phyloP scores from a whole-genome alignment of 2,888 invertebrate genomes.

The Eledone cirrhosa region DNA sequence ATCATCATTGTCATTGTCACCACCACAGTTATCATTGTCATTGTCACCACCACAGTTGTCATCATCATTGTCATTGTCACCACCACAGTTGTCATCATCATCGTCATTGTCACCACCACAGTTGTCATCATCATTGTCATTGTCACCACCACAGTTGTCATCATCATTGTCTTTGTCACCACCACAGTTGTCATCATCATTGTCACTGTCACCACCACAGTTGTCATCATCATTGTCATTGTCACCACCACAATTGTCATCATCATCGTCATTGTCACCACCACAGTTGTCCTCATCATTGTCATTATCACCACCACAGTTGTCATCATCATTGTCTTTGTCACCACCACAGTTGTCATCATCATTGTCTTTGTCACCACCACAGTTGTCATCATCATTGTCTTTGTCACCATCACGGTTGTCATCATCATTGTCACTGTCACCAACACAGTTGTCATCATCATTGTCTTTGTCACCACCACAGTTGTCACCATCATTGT shows the following conservation, averaged over 20 bases:
- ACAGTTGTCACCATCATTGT: background rate
- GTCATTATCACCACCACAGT: background rate
- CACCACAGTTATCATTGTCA: background rate
- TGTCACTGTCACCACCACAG: background rate
- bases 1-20: too few relatives aligned
- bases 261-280: background rate
- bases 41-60: background rate
- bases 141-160: too few relatives aligned
- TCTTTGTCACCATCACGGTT: background rate
- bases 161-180: background rate
- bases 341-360: conserved; percentile 1
- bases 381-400: background rate
- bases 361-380: conserved; percentile 1
- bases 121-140: background rate
- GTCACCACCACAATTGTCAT: background rate
- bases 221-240: background rate
- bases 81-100: background rate
- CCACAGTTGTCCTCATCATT: background rate
- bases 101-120: background rate
- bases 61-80: background rate
- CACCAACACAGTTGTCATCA: too few relatives aligned
- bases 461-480: background rate
- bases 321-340: background rate
- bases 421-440: background rate
- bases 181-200: conserved; percentile 1